These are phyloP conservation scores for Lasioglossum albipes DNA, from an alignment of 1,140 invertebrate genomes.

Conservation along the genomic window DNA sequence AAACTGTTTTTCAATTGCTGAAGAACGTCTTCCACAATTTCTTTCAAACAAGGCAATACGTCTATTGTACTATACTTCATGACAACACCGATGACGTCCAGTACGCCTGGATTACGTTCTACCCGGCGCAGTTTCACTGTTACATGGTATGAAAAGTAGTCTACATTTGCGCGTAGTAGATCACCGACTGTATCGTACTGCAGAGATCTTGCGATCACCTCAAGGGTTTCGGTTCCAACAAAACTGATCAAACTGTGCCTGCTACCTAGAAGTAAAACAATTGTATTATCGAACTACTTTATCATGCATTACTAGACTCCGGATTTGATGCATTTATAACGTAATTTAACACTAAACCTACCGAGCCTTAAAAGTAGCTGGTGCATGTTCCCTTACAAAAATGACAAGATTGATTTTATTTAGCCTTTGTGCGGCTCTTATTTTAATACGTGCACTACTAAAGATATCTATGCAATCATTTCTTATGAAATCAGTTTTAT, in stretches of 20 bases:
- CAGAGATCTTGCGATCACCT: slow-evolving; percentile 80
- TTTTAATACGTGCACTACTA: too few relatives aligned
- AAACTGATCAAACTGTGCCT: slow-evolving; percentile 80
- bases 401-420: too few relatives aligned
- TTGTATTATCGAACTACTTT: neutral
- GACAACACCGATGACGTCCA: slow-evolving; percentile 83
- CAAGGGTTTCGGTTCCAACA: slow-evolving; percentile 81
- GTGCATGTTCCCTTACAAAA: too few relatives aligned
- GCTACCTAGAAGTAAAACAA: slow-evolving; percentile 78
- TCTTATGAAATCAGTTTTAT: too few relatives aligned
- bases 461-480: too few relatives aligned
- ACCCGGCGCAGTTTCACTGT: slow-evolving; percentile 82
- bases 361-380: too few relatives aligned
- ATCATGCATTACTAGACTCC: neutral
- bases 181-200: slow-evolving; percentile 78
- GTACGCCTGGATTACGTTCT: slow-evolving; percentile 79
- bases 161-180: slow-evolving; percentile 83
- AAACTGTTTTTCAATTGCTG: slow-evolving; percentile 82
- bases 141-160: slow-evolving; percentile 85
- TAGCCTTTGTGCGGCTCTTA: too few relatives aligned
- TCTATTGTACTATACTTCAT: slow-evolving; percentile 83
- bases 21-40: slow-evolving; percentile 84
- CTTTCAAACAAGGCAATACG: slow-evolving; percentile 82
- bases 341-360: too few relatives aligned
- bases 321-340: too few relatives aligned